phyloP scores from a whole-genome alignment of 1,140 invertebrate species.

The Schlechtendalia chinensis region DNA sequence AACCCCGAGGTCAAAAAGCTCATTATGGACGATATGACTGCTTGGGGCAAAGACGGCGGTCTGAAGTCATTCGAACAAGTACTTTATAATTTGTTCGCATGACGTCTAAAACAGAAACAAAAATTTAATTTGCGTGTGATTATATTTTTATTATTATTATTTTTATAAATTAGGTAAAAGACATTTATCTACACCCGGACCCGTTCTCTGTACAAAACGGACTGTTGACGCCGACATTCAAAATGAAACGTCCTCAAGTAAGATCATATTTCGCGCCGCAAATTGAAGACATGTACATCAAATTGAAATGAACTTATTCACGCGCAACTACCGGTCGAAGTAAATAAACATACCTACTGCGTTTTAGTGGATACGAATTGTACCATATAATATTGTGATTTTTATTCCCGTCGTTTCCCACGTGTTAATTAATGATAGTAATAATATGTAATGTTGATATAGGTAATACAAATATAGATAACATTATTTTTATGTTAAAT shows the following conservation, averaged over 20 bases:
- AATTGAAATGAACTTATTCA: constrained; percentile 56
- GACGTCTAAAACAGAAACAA: neutral
- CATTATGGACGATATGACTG: constrained; percentile 85
- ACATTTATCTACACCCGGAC: constrained; percentile 89
- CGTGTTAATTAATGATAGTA: too few relatives aligned
- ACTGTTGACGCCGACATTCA: constrained; percentile 93
- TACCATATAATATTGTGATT: too few relatives aligned
- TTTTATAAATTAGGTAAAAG: constrained; percentile 74
- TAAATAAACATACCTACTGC: too few relatives aligned
- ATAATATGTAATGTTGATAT: too few relatives aligned
- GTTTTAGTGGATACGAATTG: too few relatives aligned
- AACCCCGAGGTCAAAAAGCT: constrained; percentile 84
- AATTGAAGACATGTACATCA: constrained; percentile 84
- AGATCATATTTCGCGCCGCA: constrained; percentile 87
- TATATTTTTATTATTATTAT: neutral
- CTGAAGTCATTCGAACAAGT: constrained; percentile 97
- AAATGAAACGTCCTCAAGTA: constrained; percentile 87
- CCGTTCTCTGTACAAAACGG: constrained; percentile 96
- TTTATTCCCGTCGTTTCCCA: too few relatives aligned
- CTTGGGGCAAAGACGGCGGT: constrained; percentile 82
- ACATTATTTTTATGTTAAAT: too few relatives aligned
- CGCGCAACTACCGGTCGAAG: neutral
- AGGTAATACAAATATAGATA: too few relatives aligned
- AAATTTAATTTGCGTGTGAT: neutral
- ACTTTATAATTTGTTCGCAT: constrained; percentile 18